Evolutionary conservation across 2,113 vertebrate genomes (phyloP), one percentile per base, ranked within the genome.

Genomic region (Halichoeres trimaculatus): DNA sequence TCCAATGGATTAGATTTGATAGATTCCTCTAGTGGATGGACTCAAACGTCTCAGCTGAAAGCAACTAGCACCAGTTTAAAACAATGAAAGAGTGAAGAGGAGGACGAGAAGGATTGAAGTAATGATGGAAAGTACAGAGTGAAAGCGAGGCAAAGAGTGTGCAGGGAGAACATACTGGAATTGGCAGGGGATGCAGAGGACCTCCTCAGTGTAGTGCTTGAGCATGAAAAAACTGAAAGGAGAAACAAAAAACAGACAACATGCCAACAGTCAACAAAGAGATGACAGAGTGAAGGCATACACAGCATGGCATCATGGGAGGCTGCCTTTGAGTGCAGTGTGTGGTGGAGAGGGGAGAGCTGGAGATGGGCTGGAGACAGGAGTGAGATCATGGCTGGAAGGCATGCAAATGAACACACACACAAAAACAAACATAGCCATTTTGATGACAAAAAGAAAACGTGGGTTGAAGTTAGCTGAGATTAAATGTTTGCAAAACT

Each of bases 171-270:
- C 90, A 93, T 93, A 93, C 90, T 93, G 92, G 91, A 91, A 89
- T 59, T 88, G 91, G 86, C 86, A 89, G 90, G 90, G 89, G 88
- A 85, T 93, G 91, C 88, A 93, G 90, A 88, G 90, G 82, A 84
- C 85, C 90, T 95, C 92, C 88, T 92, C 92, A 90, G 83, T 87
- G 87, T 79, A 83, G 86, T 81, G 71, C 86, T n/a, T 92, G 91
- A 92, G 91, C 89, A 93, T 92, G 90, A 94, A 93, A 93, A 88
- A 93, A 94, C 91, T 94, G 92, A 94, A 94, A 93, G 88, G 85
- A 93, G 91, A 92, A 91, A 91, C 90, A 93, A 90, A 90, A 92
- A 90, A 90, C 85, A 91, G 83, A 94, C 91, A 92, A 93, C 91
- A 93, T 93, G 89, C 89, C 87, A 90, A 93, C 84, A 88, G 88